Evolutionary conservation across 2,888 invertebrate species (phyloP).

Genomic region (Marasmarcha lunaedactyla): DNA sequence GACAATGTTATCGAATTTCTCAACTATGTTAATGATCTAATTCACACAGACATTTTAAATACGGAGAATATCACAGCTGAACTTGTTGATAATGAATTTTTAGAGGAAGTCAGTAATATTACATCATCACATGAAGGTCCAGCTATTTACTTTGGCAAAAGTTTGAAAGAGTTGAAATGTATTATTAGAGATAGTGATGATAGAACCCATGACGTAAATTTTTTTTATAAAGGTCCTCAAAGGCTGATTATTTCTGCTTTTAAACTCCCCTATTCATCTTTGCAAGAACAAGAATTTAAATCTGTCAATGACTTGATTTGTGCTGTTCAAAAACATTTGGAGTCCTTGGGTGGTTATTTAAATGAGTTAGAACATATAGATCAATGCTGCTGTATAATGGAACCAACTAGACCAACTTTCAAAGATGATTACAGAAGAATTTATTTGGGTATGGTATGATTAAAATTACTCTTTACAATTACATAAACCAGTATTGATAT

Average conservation of each 20-base stretch:
- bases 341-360: constrained; percentile 35
- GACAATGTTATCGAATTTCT: too few relatives aligned
- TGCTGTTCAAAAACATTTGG: constrained; percentile 26
- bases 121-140: constrained; percentile 12
- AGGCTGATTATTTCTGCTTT: constrained; percentile 28
- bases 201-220: constrained; percentile 35
- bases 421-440: constrained; percentile 52
- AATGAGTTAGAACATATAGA: constrained; percentile 43
- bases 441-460: constrained; percentile 40
- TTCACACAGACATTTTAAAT: neutral
- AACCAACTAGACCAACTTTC: constrained; percentile 38
- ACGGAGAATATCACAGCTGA: constrained; percentile 20
- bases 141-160: constrained; percentile 38
- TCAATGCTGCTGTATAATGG: constrained; percentile 37
- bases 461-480: too few relatives aligned
- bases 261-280: constrained; percentile 31
- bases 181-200: constrained; percentile 27
- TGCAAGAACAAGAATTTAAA: constrained; percentile 33
- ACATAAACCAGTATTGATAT: too few relatives aligned
- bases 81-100: constrained; percentile 31
- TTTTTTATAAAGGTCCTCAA: constrained; percentile 29
- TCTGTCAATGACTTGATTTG: constrained; percentile 30
- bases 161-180: constrained; percentile 40
- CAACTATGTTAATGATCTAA: too few relatives aligned
- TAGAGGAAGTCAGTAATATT: constrained; percentile 34